Percentiles rank a stretch among this genome's conserved stretches.
Conservation (phyloP, 2,888 invertebrate species). For the Brachyopa scutellaris region DNA sequence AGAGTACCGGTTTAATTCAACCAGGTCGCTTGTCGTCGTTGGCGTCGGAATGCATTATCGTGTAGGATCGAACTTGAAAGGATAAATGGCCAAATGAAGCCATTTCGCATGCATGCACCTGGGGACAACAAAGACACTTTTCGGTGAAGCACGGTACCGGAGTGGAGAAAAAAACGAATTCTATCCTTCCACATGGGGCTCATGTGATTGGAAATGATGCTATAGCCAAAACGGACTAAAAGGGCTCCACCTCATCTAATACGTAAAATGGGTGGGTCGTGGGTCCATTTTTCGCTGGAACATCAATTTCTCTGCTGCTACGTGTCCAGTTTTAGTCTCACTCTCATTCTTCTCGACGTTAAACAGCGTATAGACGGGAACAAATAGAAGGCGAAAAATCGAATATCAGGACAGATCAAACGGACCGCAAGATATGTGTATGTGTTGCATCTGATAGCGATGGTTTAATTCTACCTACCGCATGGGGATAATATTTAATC, state of each 20-base stretch:
- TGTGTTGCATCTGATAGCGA: constrained; percentile 8
- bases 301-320: constrained; percentile 13
- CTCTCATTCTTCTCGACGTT: constrained; percentile 41
- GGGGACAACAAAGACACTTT: constrained; percentile 64
- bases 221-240: constrained; percentile 41
- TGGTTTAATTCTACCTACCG: constrained; percentile 51
- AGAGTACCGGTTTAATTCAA: constrained; percentile 27
- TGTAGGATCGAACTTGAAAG: constrained; percentile 65
- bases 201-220: constrained; percentile 26
- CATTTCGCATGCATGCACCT: constrained; percentile 64
- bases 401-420: constrained; percentile 40
- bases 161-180: constrained; percentile 7
- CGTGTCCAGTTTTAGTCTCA: constrained; percentile 44
- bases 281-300: background rate
- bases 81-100: constrained; percentile 65
- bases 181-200: constrained; percentile 28
- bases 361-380: constrained; percentile 14
- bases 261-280: constrained; percentile 23
- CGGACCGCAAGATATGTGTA: constrained; percentile 16
- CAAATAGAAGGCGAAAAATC: constrained; percentile 23
- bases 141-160: background rate
- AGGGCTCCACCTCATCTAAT: constrained; percentile 53
- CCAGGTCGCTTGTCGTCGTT: constrained; percentile 30
- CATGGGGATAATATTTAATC: constrained; percentile 47
- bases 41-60: constrained; percentile 59